Conservation (phyloP, 1,140 invertebrate genomes). For the Telenomus remus region DNA sequence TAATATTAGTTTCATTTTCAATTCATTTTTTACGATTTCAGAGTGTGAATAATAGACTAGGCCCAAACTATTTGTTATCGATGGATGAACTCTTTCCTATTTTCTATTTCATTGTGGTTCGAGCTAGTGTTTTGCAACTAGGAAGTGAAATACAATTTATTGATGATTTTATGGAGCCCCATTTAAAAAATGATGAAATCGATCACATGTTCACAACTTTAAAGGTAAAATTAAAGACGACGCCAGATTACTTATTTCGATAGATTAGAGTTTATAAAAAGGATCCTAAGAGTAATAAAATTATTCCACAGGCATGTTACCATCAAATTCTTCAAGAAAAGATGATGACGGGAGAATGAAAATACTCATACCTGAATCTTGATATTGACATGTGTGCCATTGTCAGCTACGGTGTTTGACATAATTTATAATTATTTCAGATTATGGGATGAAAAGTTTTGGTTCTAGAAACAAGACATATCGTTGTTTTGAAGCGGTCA, state of each 20-base stretch:
- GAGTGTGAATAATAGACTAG: slow-evolving; percentile 76
- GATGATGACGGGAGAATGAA: slow-evolving; percentile 67
- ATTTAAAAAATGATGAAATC: slow-evolving; percentile 85
- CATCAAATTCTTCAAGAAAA: slow-evolving; percentile 85
- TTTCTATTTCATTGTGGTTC: slow-evolving; percentile 89
- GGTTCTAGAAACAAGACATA: slow-evolving; percentile 23
- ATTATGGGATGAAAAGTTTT: no score
- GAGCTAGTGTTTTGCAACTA: slow-evolving; percentile 86
- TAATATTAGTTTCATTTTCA: no score
- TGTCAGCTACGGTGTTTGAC: slow-evolving; percentile 6
- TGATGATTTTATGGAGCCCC: slow-evolving; percentile 87
- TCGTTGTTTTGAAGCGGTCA: slow-evolving; percentile 16
- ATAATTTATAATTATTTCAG: slow-evolving; percentile 4
- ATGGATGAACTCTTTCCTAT: slow-evolving; percentile 92
- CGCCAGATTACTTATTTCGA: no score
- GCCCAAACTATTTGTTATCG: slow-evolving; percentile 81
- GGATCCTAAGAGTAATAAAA: no score
- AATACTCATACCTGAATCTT: slow-evolving; percentile 23
- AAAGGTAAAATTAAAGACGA: slow-evolving; percentile 71
- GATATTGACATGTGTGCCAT: slow-evolving; percentile 34
- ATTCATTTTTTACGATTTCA: slow-evolving; percentile 56
- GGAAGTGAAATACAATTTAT: slow-evolving; percentile 91
- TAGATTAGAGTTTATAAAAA: no score
- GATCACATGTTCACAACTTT: slow-evolving; percentile 91
- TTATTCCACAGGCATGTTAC: slow-evolving; percentile 80